Base-by-base conservation (phyloP, 2,113 vertebrate genomes). In the Mus pahari region DNA sequence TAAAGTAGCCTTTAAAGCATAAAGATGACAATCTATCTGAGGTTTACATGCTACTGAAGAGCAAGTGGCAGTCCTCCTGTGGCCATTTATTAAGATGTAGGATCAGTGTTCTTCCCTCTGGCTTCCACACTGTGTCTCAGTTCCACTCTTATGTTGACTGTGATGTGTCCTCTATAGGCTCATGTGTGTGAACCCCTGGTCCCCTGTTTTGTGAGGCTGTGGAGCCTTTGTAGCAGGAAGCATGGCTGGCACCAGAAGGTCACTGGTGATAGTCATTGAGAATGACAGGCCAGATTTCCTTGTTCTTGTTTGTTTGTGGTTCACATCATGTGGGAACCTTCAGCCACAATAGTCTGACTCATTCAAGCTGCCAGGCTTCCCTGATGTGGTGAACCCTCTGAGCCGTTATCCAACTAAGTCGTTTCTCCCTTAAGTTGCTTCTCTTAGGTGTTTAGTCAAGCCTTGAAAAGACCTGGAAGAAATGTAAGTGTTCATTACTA, bases 1-100 rank as follows among this genome's bases (percentile, higher is more conserved):
- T 79, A 86, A 96, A 81, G 82, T 77, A 74, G 28, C 62, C 26
- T 68, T 90, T 81, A 92, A 92, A 86, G 48, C n/a, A 89, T 42
- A 88, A 88, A 88, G 62, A 92, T 14, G 19, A 83, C 2, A 75
- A 20, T 1, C 19, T 87, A 7, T 78, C 81, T 66, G 68, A 86
- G 55, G 60, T 12, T 3, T 28, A 66, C 26, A 26, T 1, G 50
- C 17, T 89, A 89, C 28, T 64, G 81, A 90, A 48, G 3, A 92
- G 58, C 31, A 36, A 78, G 28, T 16, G 14, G 45, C 36, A 77
- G 42, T 78, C 71, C 53, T 78, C 53, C 86, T 62, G 17, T 2
- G 50, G 6, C 42, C 53, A 22, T 12, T 74, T 74, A 8, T 83
- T 17, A 64, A 19, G 28, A 24, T 68, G 13, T 7, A 53, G 53